Base-by-base conservation (phyloP, 2,113 vertebrate species). In the Cebus imitator region DNA sequence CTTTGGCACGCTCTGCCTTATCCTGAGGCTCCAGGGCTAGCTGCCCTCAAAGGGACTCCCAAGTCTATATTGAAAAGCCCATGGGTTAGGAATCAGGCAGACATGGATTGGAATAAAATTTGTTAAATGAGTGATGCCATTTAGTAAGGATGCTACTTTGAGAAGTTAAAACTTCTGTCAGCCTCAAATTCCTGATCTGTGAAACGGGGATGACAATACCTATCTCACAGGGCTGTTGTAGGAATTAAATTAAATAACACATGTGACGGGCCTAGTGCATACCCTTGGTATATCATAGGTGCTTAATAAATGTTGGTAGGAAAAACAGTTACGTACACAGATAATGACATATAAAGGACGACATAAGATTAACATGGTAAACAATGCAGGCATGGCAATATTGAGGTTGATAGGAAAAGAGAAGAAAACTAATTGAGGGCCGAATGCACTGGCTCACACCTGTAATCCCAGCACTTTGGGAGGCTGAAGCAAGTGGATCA, bases 101-200 rank as follows among this genome's bases (percentile, higher is more conserved):
- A 88, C 30, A 16, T 21, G 5, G 58, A 87, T 21, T 90, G 55
- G 73, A 90, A 92, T 96, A 95, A 84, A 83, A 90, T 58, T 64
- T n/a, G 21, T 52, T 78, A 82, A 91, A 68, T 94, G 92, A 90
- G 35, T 61, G 79, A 96, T 57, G 61, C 58, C 70, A 17, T 84
- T 97, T 82, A 75, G 50, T 95, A 70, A 89, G 66, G 81, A 61
- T 57, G 80, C 52, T 64, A 72, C 73, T 83, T 25, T 0, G 8
- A 88, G 64, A 96, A 97, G 58, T 94, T 94, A 75, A 50, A 79
- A 80, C 55, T 90, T 92, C 91, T 58, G 70, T 91, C 75, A 61
- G 61, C 75, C 52, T 87, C 40, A 37, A 57, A 43, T 78, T 89
- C 75, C 68, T 57, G 45, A 91, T 96, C 61, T 93, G 30, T 87